Evolutionary conservation across 2,888 invertebrate genomes (phyloP).

Genomic region (Acrobasis suavella): DNA sequence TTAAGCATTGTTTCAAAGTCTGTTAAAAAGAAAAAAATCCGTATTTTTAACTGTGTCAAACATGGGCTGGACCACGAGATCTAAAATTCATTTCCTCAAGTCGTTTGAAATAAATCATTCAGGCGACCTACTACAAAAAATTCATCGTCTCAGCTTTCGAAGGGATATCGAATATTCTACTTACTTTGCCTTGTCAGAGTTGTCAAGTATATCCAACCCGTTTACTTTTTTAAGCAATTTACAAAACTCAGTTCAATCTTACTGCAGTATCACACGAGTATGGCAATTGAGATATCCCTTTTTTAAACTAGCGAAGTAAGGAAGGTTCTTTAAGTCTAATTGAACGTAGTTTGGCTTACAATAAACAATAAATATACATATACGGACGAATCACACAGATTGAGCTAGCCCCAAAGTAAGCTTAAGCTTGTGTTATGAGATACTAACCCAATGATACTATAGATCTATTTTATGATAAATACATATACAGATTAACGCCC

Average conservation of each 20-base stretch:
- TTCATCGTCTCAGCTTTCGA: constrained; percentile 43
- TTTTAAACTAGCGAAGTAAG: no score
- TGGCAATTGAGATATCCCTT: background rate
- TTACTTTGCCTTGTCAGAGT: constrained; percentile 35
- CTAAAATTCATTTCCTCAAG: constrained; percentile 40
- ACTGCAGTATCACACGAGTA: background rate
- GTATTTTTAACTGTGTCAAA: background rate
- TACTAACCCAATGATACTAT: no score
- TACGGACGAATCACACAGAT: no score
- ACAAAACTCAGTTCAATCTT: constrained; percentile 7
- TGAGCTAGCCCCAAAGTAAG: no score
- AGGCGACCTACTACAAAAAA: constrained; percentile 42
- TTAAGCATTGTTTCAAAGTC: no score
- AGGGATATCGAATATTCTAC: constrained; percentile 45
- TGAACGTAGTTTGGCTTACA: no score
- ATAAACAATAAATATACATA: no score
- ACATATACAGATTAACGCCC: no score
- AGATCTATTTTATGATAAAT: no score
- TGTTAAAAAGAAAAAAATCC: no score
- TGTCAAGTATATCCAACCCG: constrained; percentile 24
- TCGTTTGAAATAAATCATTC: constrained; percentile 49
- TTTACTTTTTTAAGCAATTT: constrained; percentile 29
- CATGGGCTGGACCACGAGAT: background rate
- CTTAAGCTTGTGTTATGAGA: no score
- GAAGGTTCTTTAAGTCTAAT: no score